phyloP scores from a whole-genome alignment of 2,113 vertebrate species.

The Tauraco erythrolophus region DNA sequence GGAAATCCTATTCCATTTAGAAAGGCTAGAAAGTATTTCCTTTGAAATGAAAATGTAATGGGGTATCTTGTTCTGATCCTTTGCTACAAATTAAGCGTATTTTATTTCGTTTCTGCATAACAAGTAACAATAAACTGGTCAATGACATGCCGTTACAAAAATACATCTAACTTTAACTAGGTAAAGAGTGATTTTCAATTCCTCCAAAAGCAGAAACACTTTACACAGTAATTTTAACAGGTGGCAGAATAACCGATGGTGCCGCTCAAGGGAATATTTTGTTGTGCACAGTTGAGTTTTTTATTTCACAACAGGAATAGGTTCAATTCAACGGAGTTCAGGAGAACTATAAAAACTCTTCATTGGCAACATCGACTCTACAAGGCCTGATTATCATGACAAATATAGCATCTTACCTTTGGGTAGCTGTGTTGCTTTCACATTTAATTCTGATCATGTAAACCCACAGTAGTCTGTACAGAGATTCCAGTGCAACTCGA shows the following conservation, averaged over 20 bases:
- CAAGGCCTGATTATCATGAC: neutral
- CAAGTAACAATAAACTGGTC: neutral
- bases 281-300: neutral
- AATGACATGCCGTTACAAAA: neutral
- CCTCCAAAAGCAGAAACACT: neutral
- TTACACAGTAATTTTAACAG: neutral
- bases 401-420: constrained; percentile 83
- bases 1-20: neutral
- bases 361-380: neutral
- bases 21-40: neutral
- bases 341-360: neutral
- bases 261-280: neutral
- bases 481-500: constrained; percentile 96
- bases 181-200: neutral
- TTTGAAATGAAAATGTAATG: constrained; percentile 11
- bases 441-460: constrained; percentile 99
- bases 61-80: neutral
- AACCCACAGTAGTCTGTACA: constrained; percentile 97
- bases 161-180: neutral
- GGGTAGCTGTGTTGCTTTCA: constrained; percentile 98
- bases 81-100: neutral
- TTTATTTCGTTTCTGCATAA: neutral
- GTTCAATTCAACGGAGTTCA: neutral
- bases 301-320: neutral
- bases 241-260: neutral